Base-by-base conservation (phyloP, 2,113 vertebrate species). In the Saccopteryx leptura region DNA sequence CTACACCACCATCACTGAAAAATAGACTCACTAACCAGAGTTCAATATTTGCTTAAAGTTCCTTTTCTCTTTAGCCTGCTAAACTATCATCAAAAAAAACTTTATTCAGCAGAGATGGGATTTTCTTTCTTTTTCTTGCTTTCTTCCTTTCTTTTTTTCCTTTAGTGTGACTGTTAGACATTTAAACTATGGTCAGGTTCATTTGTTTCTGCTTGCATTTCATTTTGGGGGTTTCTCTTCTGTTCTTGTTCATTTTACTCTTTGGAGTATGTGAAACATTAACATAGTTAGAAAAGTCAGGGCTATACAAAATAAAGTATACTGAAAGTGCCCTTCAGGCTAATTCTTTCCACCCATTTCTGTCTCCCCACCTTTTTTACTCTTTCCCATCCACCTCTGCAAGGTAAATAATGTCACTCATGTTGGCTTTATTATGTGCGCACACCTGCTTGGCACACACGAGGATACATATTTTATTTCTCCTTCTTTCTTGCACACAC, bases 291-390 rank as follows among this genome's bases (percentile, higher is more conserved):
- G 79, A 39, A 33, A 63, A 46, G 24, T 33, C 24, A 33, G 10
- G 24, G 58, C 13, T 12, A 9, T 26, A 61, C 12, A 81, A 39
- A 85, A 33, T 39, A 39, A 39, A 39, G 39, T 39, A 39, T 39
- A 39, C 3, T 39, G 39, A 39, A 39, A 39, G 39, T 39, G 39
- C 39, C 0, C 1, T 24, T 84, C 33, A 39, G n/a, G 15, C 13
- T 46, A 13, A 4, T 9, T 6, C 2, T 60, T 60, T 31, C 24
- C 54, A 5, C 3, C 10, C 1, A 0, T 33, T 81, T 48, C n/a
- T 4, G 9, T 31, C 1, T 19, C 26, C 17, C 17, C 3, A 26
- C 28, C 28, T 63, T 78, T 33, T 24, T 66, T 2, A 6, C 9
- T 28, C 4, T 31, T 68, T 63, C 17, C 13, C 54, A 33, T 18